phyloP scores from a whole-genome alignment of 2,797 vertebrate species.

The Acomys russatus region DNA sequence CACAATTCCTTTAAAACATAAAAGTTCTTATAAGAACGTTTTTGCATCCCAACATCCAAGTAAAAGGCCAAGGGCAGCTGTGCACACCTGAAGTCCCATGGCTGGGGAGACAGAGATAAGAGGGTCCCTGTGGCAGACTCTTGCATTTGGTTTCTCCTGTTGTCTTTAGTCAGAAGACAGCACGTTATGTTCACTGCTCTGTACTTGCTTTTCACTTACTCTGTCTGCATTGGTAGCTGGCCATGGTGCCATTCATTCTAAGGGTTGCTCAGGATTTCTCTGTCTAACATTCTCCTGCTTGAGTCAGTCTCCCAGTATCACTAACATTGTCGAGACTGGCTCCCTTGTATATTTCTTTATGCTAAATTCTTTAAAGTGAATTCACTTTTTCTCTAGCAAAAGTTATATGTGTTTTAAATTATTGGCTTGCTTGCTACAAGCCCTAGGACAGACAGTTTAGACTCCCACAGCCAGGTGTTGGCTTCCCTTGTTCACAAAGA shows the following conservation, averaged over 20 bases:
- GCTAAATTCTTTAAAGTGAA: neutral
- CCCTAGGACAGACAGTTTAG: neutral
- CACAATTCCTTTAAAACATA: too few relatives aligned
- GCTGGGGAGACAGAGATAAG: neutral
- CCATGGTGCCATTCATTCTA: neutral
- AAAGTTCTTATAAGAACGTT: neutral
- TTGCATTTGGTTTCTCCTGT: conserved; percentile 15
- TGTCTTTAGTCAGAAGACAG: neutral
- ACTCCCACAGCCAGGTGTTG: neutral
- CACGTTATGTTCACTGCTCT: too few relatives aligned
- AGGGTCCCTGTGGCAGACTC: neutral
- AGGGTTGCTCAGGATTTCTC: neutral
- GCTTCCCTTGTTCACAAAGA: neutral
- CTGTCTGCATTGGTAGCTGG: neutral
- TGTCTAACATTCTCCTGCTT: conserved; percentile 23
- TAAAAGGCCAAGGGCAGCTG: neutral
- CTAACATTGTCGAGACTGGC: neutral
- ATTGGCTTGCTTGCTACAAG: neutral
- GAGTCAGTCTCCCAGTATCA: neutral
- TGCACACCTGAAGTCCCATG: neutral
- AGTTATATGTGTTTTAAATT: neutral
- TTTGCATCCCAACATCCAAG: neutral
- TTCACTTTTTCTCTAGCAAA: neutral
- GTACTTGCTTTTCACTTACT: too few relatives aligned
- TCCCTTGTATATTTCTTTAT: neutral